Evolutionary conservation across 2,888 invertebrate species (phyloP), one percentile per base, ranked within the genome.

Genomic region (Amphipyra berbera): DNA sequence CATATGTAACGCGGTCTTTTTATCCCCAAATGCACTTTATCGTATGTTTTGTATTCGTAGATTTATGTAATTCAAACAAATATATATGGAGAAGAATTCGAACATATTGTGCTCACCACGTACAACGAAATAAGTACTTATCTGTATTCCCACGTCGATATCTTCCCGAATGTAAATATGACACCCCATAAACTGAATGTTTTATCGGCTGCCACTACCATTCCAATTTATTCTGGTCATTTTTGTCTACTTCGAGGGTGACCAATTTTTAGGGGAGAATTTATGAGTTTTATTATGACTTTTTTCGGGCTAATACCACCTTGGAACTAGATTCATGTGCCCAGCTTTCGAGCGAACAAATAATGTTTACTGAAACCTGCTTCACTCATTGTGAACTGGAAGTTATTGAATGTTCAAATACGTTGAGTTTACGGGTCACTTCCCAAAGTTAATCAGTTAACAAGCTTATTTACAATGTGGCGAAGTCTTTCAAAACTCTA

Each of bases 191-290:
- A 94, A 94, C 88, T 90, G 90, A 93, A 90, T 94, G 92, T 94
- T 94, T 95, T 94, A 94, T 95, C 84, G 93, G 88, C 89, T 92
- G 89, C 91, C 91, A 94, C 90, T 90, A 86, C 90, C 90, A 93
- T 94, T 90, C 92, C 93, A 94, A 94, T 95, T 94, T 95, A 94
- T 94, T 90, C 92, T 94, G 94, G 94, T 94, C 93, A 94, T 93
- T 95, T 93, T 94, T 93, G 90, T 90, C 88, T 93, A 89, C 83
- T 82, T 88, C 87, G 89, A 91, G 94, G 95, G 94, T 93, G 91
- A 91, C 90, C 93, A 90, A 88, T 90, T 90, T 91, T 90, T 87
- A 88, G 91, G 94, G 93, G 90, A 86, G 86, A 91, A 92, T 91
- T 93, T 93, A 94, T 91, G 77, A 79, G 79, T 83, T 86, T 88